phyloP scores from a whole-genome alignment of 2,113 vertebrate genomes.

The Nycticorax nycticorax region DNA sequence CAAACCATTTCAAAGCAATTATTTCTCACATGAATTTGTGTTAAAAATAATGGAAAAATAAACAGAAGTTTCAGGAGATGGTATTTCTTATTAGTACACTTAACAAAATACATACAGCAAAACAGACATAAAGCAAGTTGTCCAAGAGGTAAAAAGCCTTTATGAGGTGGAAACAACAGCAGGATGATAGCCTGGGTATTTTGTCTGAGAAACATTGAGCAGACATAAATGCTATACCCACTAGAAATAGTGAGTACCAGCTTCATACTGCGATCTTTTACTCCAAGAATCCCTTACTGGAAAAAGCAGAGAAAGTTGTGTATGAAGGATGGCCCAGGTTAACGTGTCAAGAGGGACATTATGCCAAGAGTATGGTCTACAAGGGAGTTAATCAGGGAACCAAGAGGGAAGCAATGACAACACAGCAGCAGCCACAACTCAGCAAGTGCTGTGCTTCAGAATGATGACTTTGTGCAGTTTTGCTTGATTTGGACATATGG shows the following conservation, averaged over 20 bases:
- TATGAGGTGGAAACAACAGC: not conserved
- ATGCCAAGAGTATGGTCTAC: not conserved
- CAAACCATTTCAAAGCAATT: not conserved
- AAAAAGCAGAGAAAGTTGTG: not conserved
- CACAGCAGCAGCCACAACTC: not conserved
- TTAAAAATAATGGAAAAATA: not conserved
- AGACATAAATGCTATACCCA: not conserved
- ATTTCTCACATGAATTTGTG: not conserved
- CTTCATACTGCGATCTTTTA: not conserved
- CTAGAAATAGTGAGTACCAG: not conserved
- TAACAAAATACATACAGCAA: not conserved
- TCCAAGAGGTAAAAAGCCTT: not conserved
- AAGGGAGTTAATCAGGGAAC: not conserved
- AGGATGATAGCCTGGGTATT: not conserved
- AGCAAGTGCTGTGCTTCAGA: not conserved
- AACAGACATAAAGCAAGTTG: not conserved
- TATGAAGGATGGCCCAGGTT: not conserved
- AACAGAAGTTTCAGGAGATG: not conserved
- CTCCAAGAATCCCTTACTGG: not conserved
- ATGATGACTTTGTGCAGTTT: not conserved
- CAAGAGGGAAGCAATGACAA: not conserved
- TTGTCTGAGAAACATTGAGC: not conserved
- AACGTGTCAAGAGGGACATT: not conserved
- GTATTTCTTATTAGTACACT: not conserved
- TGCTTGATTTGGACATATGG: fast-evolving